Conservation (phyloP, 2,113 vertebrate species). For the Phainopepla nitens region DNA sequence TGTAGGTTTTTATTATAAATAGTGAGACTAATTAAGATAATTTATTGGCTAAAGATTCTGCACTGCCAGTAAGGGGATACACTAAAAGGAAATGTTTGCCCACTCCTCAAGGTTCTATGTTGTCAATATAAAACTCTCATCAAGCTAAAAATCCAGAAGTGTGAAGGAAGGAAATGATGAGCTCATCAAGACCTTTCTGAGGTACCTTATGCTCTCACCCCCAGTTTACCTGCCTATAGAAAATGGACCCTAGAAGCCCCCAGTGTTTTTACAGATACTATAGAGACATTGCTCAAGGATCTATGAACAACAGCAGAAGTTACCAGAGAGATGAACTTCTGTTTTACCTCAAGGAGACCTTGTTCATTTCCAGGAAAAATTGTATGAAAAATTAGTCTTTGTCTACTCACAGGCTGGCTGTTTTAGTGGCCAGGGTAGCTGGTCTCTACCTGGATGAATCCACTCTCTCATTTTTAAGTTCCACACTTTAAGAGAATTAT, state of each 20-base stretch:
- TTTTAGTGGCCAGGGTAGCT: not conserved
- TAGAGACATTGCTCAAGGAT: not conserved
- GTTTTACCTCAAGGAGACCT: not conserved
- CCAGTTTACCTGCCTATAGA: not conserved
- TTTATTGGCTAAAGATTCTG: not conserved
- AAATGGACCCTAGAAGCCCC: not conserved
- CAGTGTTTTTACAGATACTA: not conserved
- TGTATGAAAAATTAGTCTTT: not conserved
- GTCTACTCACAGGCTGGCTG: not conserved
- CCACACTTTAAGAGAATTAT: not conserved
- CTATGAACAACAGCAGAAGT: not conserved
- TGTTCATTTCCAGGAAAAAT: not conserved
- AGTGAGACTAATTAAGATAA: not conserved
- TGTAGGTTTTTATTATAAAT: not conserved
- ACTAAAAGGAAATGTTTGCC: not conserved
- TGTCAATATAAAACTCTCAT: not conserved
- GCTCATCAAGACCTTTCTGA: not conserved
- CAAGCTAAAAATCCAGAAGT: not conserved
- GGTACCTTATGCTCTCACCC: not conserved
- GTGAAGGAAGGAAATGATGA: not conserved
- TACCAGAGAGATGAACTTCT: not conserved
- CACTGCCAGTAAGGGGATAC: not conserved
- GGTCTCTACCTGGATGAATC: not conserved
- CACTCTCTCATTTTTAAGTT: not conserved
- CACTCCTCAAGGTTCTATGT: not conserved